phyloP scores from a whole-genome alignment of 2,888 invertebrate species.

The Sabatieria punctata region DNA sequence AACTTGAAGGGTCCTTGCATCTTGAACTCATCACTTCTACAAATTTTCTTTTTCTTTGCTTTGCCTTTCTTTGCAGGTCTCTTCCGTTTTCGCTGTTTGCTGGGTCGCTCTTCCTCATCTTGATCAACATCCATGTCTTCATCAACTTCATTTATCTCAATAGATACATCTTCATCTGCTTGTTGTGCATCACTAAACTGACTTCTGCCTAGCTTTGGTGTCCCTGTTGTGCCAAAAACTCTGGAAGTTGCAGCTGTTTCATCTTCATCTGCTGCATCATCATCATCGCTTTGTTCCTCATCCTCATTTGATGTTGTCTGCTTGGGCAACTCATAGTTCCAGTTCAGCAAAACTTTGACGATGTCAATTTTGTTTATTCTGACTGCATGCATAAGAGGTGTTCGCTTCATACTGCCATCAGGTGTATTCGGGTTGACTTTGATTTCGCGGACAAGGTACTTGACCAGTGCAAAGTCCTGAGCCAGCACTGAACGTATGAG shows the following conservation, averaged over 20 bases:
- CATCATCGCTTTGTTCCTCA: neutral
- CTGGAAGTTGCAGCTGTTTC: neutral
- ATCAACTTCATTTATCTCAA: constrained; percentile 7
- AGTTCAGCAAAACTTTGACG: constrained; percentile 33
- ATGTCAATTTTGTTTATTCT: constrained; percentile 33
- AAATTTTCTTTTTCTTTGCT: constrained; percentile 3
- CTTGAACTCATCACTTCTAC: constrained; percentile 7
- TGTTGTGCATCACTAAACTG: neutral
- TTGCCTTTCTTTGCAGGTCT: constrained; percentile 6
- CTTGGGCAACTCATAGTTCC: constrained; percentile 21
- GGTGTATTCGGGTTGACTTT: neutral
- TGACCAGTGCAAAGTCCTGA: constrained; percentile 28
- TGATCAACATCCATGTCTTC: constrained; percentile 6
- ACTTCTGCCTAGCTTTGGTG: neutral
- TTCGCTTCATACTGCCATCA: constrained; percentile 17
- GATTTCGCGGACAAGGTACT: constrained; percentile 29
- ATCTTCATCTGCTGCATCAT: neutral
- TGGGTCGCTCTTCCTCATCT: constrained; percentile 3
- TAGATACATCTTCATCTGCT: constrained; percentile 9
- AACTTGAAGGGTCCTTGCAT: constrained; percentile 24
- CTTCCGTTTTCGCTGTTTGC: no score
- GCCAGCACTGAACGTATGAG: constrained; percentile 33
- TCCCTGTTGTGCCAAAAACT: neutral
- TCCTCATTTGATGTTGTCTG: neutral
- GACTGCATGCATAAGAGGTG: constrained; percentile 36